Evolutionary conservation across 2,113 vertebrate genomes (phyloP), one percentile per base, ranked within the genome.

Genomic region (Tringa solitaria): DNA sequence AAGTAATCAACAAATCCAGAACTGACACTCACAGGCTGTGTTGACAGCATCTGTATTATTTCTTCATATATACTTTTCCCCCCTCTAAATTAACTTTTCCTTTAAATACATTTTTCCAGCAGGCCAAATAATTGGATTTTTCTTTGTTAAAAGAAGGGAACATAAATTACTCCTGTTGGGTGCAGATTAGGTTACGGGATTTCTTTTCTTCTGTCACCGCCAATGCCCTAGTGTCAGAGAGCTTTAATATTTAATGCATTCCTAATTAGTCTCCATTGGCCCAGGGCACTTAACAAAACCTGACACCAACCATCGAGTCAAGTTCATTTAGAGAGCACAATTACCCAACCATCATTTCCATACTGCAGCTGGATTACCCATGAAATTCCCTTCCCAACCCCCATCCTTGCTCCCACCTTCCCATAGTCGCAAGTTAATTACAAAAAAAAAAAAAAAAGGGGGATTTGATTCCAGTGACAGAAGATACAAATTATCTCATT

Each of bases 191-290:
- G 98, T 98, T 98, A 97, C 92, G 95, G 97, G 95, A 97, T 98
- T 98, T 98, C 96, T 98, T 98, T 97, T 98, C 94, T 98, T 98
- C 97, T 98, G 97, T 98, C 98, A 98, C 95, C 8, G 1, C 97
- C 97, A 97, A 96, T 98, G 97, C 96, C 92, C 96, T 91, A 76
- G 91, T 98, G 97, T 98, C 98, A 98, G 96, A 97, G 87, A 96
- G 90, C 97, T 98, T 98, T 98, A 98, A 98, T 98, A 98, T 98
- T 98, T 98, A 98, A 98, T 98, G 97, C 96, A 97, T 96, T 96
- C 96, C 97, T 98, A 98, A 98, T 98, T 98, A 98, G 98, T 98
- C 98, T 98, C 97, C 88, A 84, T 93, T 97, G 97, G 97, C 97
- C 97, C 96, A 98, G 97, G 98, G 98, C 98, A 98, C 97, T 98